Evolutionary conservation across 92 coral and sea anemone genomes (phyloP).

Genomic region (Umimayanthus chanpuru): DNA sequence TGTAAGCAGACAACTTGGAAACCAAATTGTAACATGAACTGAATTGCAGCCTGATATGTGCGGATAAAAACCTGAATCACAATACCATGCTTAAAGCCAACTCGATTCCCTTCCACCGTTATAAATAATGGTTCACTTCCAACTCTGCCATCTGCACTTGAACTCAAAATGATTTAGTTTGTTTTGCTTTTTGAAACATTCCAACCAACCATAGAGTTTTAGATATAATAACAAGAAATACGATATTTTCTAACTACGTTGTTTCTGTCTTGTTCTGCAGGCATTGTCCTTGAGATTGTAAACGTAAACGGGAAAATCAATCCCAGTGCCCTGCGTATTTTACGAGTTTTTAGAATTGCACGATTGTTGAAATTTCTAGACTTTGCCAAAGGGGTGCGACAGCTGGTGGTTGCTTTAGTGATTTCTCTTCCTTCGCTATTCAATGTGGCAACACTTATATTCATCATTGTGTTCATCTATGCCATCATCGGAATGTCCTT

Average conservation of each 20-base stretch:
- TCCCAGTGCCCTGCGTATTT: constrained; percentile 87
- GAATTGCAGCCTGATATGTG: too few relatives aligned
- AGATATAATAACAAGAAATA: too few relatives aligned
- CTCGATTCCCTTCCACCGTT: too few relatives aligned
- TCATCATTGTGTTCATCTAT: constrained; percentile 86
- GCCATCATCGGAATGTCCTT: constrained; percentile 96
- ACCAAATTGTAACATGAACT: too few relatives aligned
- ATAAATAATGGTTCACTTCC: too few relatives aligned
- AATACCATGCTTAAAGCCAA: too few relatives aligned
- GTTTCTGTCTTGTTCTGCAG: constrained; percentile 43
- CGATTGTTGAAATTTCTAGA: constrained; percentile 82
- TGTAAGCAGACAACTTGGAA: background rate
- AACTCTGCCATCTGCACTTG: too few relatives aligned
- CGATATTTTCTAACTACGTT: background rate
- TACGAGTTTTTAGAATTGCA: constrained; percentile 91
- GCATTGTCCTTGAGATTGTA: constrained; percentile 71
- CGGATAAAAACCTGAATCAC: too few relatives aligned
- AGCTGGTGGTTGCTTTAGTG: constrained; percentile 84
- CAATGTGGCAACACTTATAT: constrained; percentile 83
- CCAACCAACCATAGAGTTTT: too few relatives aligned
- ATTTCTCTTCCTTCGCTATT: constrained; percentile 90
- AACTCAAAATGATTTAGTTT: too few relatives aligned
- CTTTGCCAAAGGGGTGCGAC: constrained; percentile 91
- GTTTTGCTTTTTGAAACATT: too few relatives aligned
- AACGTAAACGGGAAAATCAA: constrained; percentile 49